phyloP scores from a whole-genome alignment of 2,113 vertebrate genomes.

The Scopus umbretta region DNA sequence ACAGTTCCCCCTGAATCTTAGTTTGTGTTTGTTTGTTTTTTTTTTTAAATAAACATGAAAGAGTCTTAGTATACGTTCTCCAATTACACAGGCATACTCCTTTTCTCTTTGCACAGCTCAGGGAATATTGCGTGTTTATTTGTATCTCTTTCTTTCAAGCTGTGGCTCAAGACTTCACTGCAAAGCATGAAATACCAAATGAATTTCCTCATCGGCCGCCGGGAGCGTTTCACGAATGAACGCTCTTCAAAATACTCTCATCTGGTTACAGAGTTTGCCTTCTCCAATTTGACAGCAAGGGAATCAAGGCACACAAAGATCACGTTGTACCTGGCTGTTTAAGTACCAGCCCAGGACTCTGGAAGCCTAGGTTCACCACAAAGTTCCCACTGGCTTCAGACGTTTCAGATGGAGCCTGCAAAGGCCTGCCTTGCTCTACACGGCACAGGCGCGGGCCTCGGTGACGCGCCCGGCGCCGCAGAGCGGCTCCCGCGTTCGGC shows the following conservation, averaged over 20 bases:
- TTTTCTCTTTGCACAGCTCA: not conserved
- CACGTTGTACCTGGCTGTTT: not conserved
- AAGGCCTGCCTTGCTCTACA: rapidly evolving
- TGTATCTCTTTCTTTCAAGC: not conserved
- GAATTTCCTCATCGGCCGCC: not conserved
- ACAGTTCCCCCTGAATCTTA: rapidly evolving
- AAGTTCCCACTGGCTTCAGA: not conserved
- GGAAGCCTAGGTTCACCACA: not conserved
- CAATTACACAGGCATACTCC: not conserved
- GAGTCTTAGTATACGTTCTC: not conserved
- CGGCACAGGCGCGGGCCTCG: rapidly evolving
- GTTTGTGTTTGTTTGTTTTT: too few relatives aligned
- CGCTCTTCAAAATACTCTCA: not conserved
- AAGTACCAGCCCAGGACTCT: not conserved
- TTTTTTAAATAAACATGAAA: not conserved
- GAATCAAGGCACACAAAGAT: not conserved
- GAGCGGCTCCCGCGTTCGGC: too few relatives aligned
- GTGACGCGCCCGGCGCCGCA: rapidly evolving
- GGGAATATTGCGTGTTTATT: not conserved
- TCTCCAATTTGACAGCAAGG: not conserved
- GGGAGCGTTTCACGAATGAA: not conserved
- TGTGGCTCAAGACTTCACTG: not conserved
- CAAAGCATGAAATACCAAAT: not conserved
- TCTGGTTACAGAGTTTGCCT: not conserved
- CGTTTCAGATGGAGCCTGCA: not conserved